phyloP scores from a whole-genome alignment of 2,113 vertebrate genomes.

The Sitta europaea region DNA sequence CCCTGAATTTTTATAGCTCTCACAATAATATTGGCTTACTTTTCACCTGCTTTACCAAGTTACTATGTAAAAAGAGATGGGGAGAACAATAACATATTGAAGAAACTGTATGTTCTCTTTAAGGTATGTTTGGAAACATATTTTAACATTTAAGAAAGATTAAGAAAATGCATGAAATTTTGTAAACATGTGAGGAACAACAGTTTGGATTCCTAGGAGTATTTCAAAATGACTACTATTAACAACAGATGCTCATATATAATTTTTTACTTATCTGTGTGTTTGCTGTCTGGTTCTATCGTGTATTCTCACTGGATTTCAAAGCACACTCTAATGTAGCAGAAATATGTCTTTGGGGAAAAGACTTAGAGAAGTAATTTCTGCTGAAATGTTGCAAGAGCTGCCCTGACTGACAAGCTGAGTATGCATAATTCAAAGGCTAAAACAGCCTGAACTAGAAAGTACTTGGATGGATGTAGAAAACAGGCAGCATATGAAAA shows the following conservation, averaged over 20 bases:
- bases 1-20: rapidly evolving
- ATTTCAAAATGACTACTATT: background rate
- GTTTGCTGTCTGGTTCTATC: background rate
- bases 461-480: background rate
- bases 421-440: background rate
- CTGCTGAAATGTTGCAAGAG: background rate
- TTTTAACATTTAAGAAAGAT: background rate
- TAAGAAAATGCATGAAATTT: background rate
- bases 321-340: background rate
- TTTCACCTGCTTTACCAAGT: background rate
- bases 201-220: background rate
- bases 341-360: background rate
- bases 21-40: background rate
- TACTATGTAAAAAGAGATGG: background rate
- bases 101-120: background rate
- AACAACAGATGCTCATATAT: background rate
- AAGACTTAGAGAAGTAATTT: conserved; percentile 21
- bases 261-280: background rate
- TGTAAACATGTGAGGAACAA: background rate
- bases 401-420: background rate
- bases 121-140: background rate
- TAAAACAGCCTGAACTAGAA: background rate
- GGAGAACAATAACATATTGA: background rate
- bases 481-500: background rate
- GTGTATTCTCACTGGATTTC: background rate